Conservation (phyloP, 2,888 invertebrate genomes). For the Xylocampa areola region DNA sequence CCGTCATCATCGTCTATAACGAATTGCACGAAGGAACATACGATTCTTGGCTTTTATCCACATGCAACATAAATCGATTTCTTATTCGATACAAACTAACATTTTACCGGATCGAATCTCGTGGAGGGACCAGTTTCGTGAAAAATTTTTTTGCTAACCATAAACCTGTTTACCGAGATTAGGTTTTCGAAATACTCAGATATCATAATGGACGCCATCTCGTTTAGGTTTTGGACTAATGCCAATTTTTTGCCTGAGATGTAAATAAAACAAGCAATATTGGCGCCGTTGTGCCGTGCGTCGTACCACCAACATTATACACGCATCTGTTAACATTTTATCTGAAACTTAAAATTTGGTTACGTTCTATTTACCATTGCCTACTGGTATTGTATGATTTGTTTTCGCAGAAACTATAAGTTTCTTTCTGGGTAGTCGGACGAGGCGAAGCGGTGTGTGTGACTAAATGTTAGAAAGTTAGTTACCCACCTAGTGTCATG, state of each 20-base stretch:
- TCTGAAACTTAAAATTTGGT: slow-evolving; percentile 65
- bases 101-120: slow-evolving; percentile 47
- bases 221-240: slow-evolving; percentile 72
- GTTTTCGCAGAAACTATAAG: slow-evolving; percentile 34
- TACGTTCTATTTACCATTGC: slow-evolving; percentile 54
- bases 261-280: slow-evolving; percentile 81
- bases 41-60: slow-evolving; percentile 27
- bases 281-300: slow-evolving; percentile 69
- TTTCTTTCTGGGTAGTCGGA: slow-evolving; percentile 27
- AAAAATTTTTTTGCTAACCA: slow-evolving; percentile 61
- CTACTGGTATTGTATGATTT: slow-evolving; percentile 45
- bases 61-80: slow-evolving; percentile 53
- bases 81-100: slow-evolving; percentile 46
- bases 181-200: slow-evolving; percentile 70
- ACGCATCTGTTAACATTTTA: slow-evolving; percentile 68
- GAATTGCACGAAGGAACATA: slow-evolving; percentile 37
- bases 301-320: slow-evolving; percentile 48
- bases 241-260: slow-evolving; percentile 83
- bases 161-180: slow-evolving; percentile 72
- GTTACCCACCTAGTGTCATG: slow-evolving; percentile 46
- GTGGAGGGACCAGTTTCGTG: slow-evolving; percentile 52
- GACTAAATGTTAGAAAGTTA: slow-evolving; percentile 72
- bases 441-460: slow-evolving; percentile 48
- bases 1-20: slow-evolving; percentile 50
- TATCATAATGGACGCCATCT: slow-evolving; percentile 68